Evolutionary conservation across 2,888 invertebrate species (phyloP).

Genomic region (Leptopilina syphax): DNA sequence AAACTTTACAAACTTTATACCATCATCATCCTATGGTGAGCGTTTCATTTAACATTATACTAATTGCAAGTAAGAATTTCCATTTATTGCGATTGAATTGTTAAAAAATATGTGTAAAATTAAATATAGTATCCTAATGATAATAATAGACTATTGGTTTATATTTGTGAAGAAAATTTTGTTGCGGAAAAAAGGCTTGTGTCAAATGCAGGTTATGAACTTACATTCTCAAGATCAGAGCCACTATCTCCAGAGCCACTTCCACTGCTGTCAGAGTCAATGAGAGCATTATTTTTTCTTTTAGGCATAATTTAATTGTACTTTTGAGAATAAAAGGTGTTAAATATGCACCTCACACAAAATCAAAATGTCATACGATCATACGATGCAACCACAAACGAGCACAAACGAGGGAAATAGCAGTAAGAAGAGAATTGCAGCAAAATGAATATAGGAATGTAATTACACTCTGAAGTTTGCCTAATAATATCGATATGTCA

Average conservation of each 20-base stretch:
- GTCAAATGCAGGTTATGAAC: constrained; percentile 72
- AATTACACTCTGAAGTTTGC: too few relatives aligned
- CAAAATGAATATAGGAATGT: too few relatives aligned
- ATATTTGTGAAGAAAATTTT: background rate
- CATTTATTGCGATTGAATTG: too few relatives aligned
- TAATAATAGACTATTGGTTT: background rate
- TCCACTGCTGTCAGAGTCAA: constrained; percentile 88
- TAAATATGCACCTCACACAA: constrained; percentile 7
- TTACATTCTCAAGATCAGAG: constrained; percentile 91
- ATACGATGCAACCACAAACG: background rate
- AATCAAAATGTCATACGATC: constrained; percentile 29
- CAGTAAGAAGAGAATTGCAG: background rate
- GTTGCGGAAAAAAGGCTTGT: background rate
- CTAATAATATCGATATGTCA: too few relatives aligned
- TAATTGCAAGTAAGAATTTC: too few relatives aligned
- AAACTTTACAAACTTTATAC: too few relatives aligned
- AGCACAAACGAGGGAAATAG: constrained; percentile 5
- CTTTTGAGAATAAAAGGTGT: constrained; percentile 11
- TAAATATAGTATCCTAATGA: background rate
- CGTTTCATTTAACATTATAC: too few relatives aligned
- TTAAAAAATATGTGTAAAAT: background rate
- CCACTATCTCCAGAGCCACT: constrained; percentile 82
- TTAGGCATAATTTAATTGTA: constrained; percentile 82
- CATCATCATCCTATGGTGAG: too few relatives aligned
- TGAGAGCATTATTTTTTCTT: constrained; percentile 88